Conservation (phyloP, 2,797 vertebrate genomes). For the Coranthus polyacanthus region DNA sequence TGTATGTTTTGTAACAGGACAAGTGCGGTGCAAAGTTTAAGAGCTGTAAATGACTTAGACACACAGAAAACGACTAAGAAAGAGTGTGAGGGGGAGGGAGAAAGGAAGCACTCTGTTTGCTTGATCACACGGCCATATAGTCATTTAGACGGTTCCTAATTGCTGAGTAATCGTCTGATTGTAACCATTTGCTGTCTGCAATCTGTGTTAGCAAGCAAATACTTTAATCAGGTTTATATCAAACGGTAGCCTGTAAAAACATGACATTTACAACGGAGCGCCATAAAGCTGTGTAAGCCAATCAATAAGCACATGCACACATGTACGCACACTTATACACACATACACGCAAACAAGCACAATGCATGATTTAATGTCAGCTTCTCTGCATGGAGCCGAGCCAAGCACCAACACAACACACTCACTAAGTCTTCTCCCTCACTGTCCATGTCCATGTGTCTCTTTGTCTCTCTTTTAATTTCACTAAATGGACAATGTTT, state of each 20-base stretch:
- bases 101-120: constrained; percentile 69
- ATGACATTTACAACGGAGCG: constrained; percentile 87
- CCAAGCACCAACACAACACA: constrained; percentile 62
- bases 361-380: constrained; percentile 87
- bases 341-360: constrained; percentile 68
- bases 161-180: constrained; percentile 84
- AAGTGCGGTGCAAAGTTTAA: constrained; percentile 1
- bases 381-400: constrained; percentile 77
- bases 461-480: constrained; percentile 45
- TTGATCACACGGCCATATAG: constrained; percentile 78
- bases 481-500: constrained; percentile 27
- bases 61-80: constrained; percentile 29
- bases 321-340: constrained; percentile 38
- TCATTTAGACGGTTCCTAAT: constrained; percentile 82
- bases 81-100: not conserved
- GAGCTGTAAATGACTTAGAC: constrained; percentile 41
- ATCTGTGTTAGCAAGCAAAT: constrained; percentile 84
- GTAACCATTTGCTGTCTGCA: constrained; percentile 76
- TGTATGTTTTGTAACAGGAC: not conserved
- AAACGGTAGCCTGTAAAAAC: constrained; percentile 87
- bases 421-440: constrained; percentile 41
- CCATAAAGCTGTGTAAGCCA: constrained; percentile 87
- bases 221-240: constrained; percentile 90
- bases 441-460: constrained; percentile 19
- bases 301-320: constrained; percentile 80